Evolutionary conservation across 2,113 vertebrate genomes (phyloP).

Genomic region (Eublepharis macularius): DNA sequence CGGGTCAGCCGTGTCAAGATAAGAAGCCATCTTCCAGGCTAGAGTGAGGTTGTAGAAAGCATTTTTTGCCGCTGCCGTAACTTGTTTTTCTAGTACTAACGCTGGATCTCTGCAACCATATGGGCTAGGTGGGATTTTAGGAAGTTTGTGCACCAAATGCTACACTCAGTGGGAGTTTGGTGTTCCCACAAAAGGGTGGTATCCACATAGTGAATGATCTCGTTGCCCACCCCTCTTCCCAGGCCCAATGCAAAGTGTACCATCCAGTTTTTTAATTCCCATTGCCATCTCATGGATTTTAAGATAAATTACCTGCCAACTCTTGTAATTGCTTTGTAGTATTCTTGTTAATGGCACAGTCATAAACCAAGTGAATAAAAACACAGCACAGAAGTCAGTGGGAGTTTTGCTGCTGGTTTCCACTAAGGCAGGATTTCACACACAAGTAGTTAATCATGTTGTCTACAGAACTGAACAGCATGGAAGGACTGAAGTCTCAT

Average conservation of each 20-base stretch:
- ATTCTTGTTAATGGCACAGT: slow-evolving; percentile 46
- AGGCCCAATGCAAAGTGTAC: slow-evolving; percentile 2
- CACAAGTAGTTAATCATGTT: slow-evolving; percentile 39
- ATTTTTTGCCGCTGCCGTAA: too few relatives aligned
- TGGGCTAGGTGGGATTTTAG: background rate
- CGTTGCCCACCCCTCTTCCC: background rate
- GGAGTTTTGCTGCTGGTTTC: slow-evolving; percentile 10
- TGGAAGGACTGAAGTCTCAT: slow-evolving; percentile 42
- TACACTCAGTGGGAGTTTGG: background rate
- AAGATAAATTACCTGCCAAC: slow-evolving; percentile 28
- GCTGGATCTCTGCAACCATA: background rate
- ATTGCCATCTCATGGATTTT: background rate
- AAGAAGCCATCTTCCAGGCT: too few relatives aligned
- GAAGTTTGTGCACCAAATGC: background rate
- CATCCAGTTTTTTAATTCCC: slow-evolving; percentile 18
- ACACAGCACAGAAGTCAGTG: slow-evolving; percentile 3
- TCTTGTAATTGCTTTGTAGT: slow-evolving; percentile 36
- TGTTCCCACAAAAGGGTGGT: background rate
- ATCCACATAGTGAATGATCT: rapidly evolving
- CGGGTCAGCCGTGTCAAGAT: too few relatives aligned
- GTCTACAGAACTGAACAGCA: slow-evolving; percentile 17
- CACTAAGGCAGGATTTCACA: background rate
- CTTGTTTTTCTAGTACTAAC: too few relatives aligned
- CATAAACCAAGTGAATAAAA: slow-evolving; percentile 28
- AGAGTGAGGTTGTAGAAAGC: too few relatives aligned